Evolutionary conservation across 2,888 invertebrate genomes (phyloP).

Genomic region (Helobdella robusta): DNA sequence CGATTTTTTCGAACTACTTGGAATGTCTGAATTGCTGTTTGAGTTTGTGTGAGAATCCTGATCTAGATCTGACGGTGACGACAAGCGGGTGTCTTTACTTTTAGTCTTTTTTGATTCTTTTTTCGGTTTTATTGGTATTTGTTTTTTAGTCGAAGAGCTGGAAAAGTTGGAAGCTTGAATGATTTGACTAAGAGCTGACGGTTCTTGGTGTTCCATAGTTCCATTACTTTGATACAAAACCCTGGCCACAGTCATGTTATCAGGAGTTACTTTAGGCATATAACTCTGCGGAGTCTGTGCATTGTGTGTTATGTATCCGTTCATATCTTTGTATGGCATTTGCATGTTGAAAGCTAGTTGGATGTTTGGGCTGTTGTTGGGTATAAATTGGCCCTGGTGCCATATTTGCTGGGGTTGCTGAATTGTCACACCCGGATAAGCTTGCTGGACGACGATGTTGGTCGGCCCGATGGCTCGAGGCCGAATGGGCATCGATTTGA

Average conservation of each 20-base stretch:
- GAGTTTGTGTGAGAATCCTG: not conserved
- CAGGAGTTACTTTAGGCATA: too few species aligned
- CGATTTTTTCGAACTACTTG: too few species aligned
- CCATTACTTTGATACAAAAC: too few species aligned
- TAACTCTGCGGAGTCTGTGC: too few species aligned
- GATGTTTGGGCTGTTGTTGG: too few species aligned
- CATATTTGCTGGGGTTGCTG: too few species aligned
- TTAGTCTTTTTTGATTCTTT: too few species aligned
- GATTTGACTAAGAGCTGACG: conserved; percentile 12
- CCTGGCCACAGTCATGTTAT: too few species aligned
- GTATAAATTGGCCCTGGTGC: too few species aligned
- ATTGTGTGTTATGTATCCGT: conserved; percentile 12
- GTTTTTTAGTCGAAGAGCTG: too few species aligned
- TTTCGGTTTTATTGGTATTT: too few species aligned
- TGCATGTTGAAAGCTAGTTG: not conserved
- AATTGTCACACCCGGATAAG: not conserved
- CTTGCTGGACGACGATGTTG: not conserved
- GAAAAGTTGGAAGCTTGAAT: conserved; percentile 14
- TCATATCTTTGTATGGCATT: conserved; percentile 13
- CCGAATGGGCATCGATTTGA: conserved; percentile 16
- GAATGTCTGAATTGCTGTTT: conserved; percentile 4
- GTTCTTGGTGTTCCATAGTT: too few species aligned
- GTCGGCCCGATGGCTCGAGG: conserved; percentile 3
- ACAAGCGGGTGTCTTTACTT: conserved; percentile 4
- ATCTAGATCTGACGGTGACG: conserved; percentile 19